Conservation (phyloP, 2,888 invertebrate species). For the Pristionchus exspectatus region DNA sequence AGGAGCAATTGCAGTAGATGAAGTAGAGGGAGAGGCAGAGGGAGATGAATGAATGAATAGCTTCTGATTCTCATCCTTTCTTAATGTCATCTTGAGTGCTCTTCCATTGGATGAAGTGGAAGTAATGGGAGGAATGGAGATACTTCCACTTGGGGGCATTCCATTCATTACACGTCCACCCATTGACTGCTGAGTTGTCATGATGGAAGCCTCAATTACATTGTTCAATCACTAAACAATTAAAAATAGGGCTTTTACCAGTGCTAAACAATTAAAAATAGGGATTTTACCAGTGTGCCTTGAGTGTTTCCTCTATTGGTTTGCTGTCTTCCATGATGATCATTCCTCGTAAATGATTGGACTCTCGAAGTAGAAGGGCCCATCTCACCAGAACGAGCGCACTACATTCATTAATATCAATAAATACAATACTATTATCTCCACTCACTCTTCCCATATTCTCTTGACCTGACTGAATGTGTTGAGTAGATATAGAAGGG, state of each 20-base stretch:
- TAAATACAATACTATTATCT: background rate
- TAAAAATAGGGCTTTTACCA: too few relatives aligned
- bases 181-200: background rate
- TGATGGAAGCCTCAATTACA: background rate
- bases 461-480: background rate
- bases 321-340: background rate
- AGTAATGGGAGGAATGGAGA: background rate
- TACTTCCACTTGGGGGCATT: background rate
- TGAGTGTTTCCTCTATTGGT: background rate
- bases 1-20: too few relatives aligned
- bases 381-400: background rate
- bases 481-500: background rate
- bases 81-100: background rate
- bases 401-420: background rate
- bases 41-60: background rate
- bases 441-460: background rate
- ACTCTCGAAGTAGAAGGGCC: background rate
- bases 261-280: too few relatives aligned
- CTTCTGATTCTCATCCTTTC: background rate
- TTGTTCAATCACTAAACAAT: background rate
- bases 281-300: background rate
- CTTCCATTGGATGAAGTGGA: background rate
- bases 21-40: background rate
- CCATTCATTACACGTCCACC: background rate
- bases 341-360: background rate